These are phyloP conservation scores for Aspidoscelis tigris DNA, from an alignment of 2,113 vertebrate genomes.

Conservation along the genomic window DNA sequence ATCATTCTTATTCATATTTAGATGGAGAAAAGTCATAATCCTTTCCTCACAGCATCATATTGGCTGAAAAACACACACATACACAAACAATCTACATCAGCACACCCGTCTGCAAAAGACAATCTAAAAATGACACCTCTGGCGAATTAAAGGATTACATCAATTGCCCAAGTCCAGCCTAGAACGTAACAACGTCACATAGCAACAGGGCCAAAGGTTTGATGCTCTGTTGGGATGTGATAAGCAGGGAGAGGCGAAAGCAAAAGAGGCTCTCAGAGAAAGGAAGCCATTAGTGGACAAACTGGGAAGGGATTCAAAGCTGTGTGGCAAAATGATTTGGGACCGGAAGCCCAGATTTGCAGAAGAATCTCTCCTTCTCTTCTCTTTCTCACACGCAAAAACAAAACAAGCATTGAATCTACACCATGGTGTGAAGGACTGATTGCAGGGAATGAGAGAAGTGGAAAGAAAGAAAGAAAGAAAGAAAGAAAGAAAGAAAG, in stretches of 20 bases:
- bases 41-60: constrained; percentile 40
- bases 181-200: constrained; percentile 56
- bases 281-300: constrained; percentile 67
- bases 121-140: constrained; percentile 56
- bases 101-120: constrained; percentile 56
- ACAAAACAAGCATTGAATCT: constrained; percentile 61
- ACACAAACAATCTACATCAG: constrained; percentile 18
- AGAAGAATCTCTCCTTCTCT: constrained; percentile 45
- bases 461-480: constrained; percentile 51
- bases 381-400: too few species aligned
- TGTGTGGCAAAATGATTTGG: constrained; percentile 71
- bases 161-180: constrained; percentile 65
- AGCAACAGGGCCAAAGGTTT: constrained; percentile 68
- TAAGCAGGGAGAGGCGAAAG: constrained; percentile 59
- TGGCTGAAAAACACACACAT: constrained; percentile 58
- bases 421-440: constrained; percentile 58
- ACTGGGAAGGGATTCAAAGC: constrained; percentile 68
- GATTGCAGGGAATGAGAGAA: constrained; percentile 50
- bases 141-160: constrained; percentile 70
- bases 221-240: constrained; percentile 69
- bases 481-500: constrained; percentile 30
- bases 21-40: constrained; percentile 57
- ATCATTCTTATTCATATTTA: constrained; percentile 56
- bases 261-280: constrained; percentile 49
- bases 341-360: constrained; percentile 69